Evolutionary conservation across 2,113 vertebrate genomes (phyloP).

Genomic region (Rhinopomastus cyanomelas): DNA sequence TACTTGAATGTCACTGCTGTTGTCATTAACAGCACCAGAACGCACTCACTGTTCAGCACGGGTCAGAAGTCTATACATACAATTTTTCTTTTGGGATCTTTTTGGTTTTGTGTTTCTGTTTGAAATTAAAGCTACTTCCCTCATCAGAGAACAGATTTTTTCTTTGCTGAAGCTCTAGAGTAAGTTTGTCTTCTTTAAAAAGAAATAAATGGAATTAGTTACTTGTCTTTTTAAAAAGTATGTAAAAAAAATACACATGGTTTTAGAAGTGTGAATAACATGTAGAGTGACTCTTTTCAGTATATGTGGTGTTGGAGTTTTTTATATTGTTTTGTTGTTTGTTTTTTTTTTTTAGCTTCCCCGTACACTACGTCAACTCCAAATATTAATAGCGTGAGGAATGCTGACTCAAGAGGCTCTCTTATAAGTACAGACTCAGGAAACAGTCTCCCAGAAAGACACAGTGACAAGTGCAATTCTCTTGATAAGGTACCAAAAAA

Average conservation of each 20-base stretch:
- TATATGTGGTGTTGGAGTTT: not conserved
- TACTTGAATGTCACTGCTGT: not conserved
- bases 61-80: too few species aligned
- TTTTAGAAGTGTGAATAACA: not conserved
- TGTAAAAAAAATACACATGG: not conserved
- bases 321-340: not conserved
- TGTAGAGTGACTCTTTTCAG: not conserved
- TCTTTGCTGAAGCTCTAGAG: not conserved
- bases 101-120: not conserved
- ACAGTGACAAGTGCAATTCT: slow-evolving; percentile 87
- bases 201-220: not conserved
- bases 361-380: slow-evolving; percentile 92
- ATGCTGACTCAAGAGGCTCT: slow-evolving; percentile 91
- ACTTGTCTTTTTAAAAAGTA: not conserved
- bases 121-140: not conserved
- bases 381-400: slow-evolving; percentile 88
- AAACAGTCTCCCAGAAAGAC: slow-evolving; percentile 89
- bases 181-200: not conserved
- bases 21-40: not conserved
- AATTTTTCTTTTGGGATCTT: too few species aligned
- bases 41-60: rapidly evolving
- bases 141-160: rapidly evolving
- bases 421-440: slow-evolving; percentile 95
- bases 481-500: slow-evolving; percentile 89
- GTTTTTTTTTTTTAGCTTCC: slow-evolving; percentile 77